Base-by-base conservation (phyloP, 2,113 vertebrate genomes). In the Nycticebus coucang region DNA sequence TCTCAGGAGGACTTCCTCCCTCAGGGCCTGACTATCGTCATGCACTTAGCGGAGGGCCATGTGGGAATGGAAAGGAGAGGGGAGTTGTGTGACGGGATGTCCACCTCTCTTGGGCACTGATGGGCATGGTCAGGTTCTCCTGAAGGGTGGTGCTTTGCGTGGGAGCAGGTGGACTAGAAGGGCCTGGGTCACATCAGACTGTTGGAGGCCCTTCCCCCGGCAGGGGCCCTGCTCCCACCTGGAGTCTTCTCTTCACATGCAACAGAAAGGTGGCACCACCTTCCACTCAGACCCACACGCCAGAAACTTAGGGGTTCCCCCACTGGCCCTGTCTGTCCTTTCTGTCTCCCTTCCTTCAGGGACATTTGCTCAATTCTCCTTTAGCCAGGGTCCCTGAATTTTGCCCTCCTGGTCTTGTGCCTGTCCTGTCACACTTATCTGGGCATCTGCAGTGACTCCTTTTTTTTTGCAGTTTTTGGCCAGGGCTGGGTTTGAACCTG, bases 341-440 rank as follows among this genome's bases (percentile, higher is more conserved):
- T 60, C 28, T 53, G 13, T 19, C 12, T 6, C 2, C 21, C 0
- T 1, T 2, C 11, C 18, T 62, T 19, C 12, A 24, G 60, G 11
- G 1, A 13, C 45, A 5, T 59, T 60, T 37, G 78, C 22, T 33
- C 17, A 7, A 5, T 0, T 13, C n/a, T n/a, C 21, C 14, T n/a
- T 35, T 64, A 21, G 33, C n/a, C 2, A 1, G 0, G 15, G 7
- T 68, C 81, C 59, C 35, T 9, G 2, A 33, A 22, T 4, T 1
- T 15, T 9, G 6, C 21, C 53, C 33, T 69, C 50, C 35, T 3
- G n/a, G 19, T 19, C 53, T 21, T 24, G 0, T 0, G 30, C 30
- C 12, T 18, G 2, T 0, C 19, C 2, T 19, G 22, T 11, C 45
- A 5, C 21, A 17, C 18, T 78, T 35, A 19, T 50, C 64, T 78